Base-by-base conservation (phyloP, 2,113 vertebrate genomes). In the Oncorhynchus tshawytscha region DNA sequence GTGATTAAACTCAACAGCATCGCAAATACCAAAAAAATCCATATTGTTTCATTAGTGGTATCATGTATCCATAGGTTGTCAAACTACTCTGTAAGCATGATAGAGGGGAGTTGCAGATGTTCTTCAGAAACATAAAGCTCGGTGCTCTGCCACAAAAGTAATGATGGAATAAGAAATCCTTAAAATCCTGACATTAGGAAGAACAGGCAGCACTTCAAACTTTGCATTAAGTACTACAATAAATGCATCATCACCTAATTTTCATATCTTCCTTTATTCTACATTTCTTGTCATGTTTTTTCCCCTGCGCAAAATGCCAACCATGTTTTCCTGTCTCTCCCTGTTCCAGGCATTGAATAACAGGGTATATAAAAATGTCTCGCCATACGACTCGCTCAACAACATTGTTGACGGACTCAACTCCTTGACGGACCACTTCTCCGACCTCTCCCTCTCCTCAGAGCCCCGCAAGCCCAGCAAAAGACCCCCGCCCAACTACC, bases 401-500 rank as follows among this genome's bases (percentile, higher is more conserved):
- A 99, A 99, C 94, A 99, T 99, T 7, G 97, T 98, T n/a, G 98
- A 99, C 12, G 98, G 98, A 86, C 94, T 99, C 91, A 99, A 94
- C 91, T 97, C 97, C 39, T 94, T 99, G 91, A 99, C 97, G 0
- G 97, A 99, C 93, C 97, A 98, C 88, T 99, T 99, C 92, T 98
- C 98, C 12, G 98, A 99, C 91, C 95, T 99, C 49, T 96, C 96
- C 77, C 95, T 99, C 77, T 95, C 95, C 73, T 96, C 96, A 0
- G 98, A 99, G 93, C 95, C 95, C 70, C 95, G 97, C 71, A 99
- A 99, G 91, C 97, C 97, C 81, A 98, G 97, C 94, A 99, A 99
- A 90, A 94, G 97, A 82, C 97, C 98, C 60, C 97, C 98, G 0
- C 98, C 98, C 70, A 99, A 99, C 92, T 99, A 99, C 92, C 86